Evolutionary conservation across 2,113 vertebrate species (phyloP), one percentile per base, ranked within the genome.

Genomic region (Hylia prasina): DNA sequence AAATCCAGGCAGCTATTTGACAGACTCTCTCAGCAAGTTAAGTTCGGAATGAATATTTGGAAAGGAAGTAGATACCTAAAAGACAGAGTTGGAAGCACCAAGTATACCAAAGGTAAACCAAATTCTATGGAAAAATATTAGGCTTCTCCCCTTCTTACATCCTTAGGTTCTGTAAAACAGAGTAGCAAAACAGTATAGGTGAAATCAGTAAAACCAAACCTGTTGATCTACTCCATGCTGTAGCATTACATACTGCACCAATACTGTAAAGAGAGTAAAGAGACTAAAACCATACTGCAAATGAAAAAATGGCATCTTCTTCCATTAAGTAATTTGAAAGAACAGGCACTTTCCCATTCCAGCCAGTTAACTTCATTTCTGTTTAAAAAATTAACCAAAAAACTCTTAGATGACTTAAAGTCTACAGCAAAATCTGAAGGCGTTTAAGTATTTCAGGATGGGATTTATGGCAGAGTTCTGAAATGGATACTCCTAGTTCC

Each of bases 401-500:
- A 92, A 77, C 93, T 81, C 83, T 44, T 4, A 47, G 53, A 61
- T 87, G 64, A 93, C 89, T 89, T 87, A 4, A 94, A 93, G 93
- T 90, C 88, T 75, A 80, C 77, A 93, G 93, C 87, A 96, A 95
- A 97, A 87, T 83, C 87, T 10, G 85, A 84, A 96, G 93, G 92
- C 82, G 53, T 94, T 93, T 90, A 97, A 98, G 94, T 82, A 84
- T 73, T 96, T 95, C 91, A 95, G 93, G 94, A 96, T 95, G 97
- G 92, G 90, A 93, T 96, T 97, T 81, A 87, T 94, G 79, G 82
- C 96, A 82, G 57, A 60, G 76, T 33, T 86, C 90, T 97, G 95
- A 95, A 94, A 96, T 90, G 97, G 96, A 97, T 97, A 96, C 97
- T 96, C 97, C 94, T 93, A 95, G 90, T 97, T 97, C 97, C 97